These are phyloP conservation scores for Oreocharis arfaki DNA, from an alignment of 2,113 vertebrate genomes.

Conservation along the genomic window DNA sequence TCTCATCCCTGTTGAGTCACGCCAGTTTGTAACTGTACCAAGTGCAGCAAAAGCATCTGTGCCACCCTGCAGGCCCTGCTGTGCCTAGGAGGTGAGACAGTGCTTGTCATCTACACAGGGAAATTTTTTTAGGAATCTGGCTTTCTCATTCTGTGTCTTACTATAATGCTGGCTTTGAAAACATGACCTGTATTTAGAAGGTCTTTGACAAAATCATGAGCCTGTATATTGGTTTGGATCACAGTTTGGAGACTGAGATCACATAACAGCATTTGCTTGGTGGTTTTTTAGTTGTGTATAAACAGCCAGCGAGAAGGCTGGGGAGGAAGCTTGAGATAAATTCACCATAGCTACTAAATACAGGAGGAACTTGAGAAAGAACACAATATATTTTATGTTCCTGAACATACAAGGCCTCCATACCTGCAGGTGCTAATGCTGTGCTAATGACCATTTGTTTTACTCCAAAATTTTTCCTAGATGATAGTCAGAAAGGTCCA, in stretches of 20 bases:
- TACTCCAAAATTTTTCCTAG: constrained; percentile 57
- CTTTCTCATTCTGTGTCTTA: not conserved
- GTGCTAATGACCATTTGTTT: not conserved
- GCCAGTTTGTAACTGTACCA: not conserved
- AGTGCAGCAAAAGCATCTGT: not conserved
- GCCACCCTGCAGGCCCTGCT: not conserved
- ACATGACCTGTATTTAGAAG: rapidly evolving
- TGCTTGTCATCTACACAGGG: not conserved
- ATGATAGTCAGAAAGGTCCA: constrained; percentile 84
- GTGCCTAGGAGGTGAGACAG: not conserved
- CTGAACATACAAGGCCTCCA: not conserved
- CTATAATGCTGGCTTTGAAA: not conserved
- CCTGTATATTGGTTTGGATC: not conserved
- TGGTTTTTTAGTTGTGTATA: not conserved
- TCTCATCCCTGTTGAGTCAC: not conserved
- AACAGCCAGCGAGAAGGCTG: not conserved
- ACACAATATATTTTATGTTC: not conserved
- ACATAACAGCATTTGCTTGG: not conserved
- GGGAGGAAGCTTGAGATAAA: not conserved
- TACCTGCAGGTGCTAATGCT: not conserved
- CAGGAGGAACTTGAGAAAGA: not conserved
- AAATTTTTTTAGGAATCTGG: not conserved
- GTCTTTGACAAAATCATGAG: not conserved
- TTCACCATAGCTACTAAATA: not conserved
- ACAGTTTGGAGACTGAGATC: not conserved